Evolutionary conservation across 2,113 vertebrate genomes (phyloP).

Genomic region (Cebidichthys violaceus): DNA sequence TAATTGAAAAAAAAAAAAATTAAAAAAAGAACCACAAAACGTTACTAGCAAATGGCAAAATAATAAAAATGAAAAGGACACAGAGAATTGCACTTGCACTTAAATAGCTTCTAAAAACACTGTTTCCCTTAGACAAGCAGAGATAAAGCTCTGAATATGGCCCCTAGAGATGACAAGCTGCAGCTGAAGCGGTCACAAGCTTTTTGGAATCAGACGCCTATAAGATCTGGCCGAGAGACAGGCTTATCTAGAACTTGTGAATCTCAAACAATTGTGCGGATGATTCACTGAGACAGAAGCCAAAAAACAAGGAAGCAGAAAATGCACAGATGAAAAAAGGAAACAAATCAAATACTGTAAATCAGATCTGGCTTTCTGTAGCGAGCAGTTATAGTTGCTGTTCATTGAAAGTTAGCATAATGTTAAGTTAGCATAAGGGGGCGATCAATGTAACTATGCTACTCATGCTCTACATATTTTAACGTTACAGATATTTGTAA

Average conservation of each 20-base stretch:
- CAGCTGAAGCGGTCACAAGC: conserved; percentile 36
- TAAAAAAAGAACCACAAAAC: conserved; percentile 11
- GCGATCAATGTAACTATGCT: conserved; percentile 54
- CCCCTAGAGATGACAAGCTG: conserved; percentile 51
- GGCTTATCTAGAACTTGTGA: conserved; percentile 26
- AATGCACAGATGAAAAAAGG: conserved; percentile 4
- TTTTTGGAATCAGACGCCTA: conserved; percentile 25
- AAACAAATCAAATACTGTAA: conserved; percentile 16
- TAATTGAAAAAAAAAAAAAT: conserved; percentile 10
- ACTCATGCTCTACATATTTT: conserved; percentile 67
- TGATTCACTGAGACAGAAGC: conserved; percentile 36
- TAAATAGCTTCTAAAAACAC: conserved; percentile 37
- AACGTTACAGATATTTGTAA: conserved; percentile 43
- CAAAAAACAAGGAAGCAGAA: not conserved
- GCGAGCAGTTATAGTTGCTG: conserved; percentile 22
- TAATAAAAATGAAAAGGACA: conserved; percentile 16
- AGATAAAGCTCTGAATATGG: conserved; percentile 59
- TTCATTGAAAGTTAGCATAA: conserved; percentile 43
- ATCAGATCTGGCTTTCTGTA: conserved; percentile 26
- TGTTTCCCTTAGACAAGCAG: not conserved
- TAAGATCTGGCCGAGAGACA: conserved; percentile 32
- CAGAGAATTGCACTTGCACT: conserved; percentile 45
- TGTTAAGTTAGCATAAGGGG: conserved; percentile 45
- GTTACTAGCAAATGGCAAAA: conserved; percentile 24
- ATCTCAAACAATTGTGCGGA: conserved; percentile 63